Percentiles rank a stretch among this genome's conserved stretches.
These are phyloP conservation scores for Jaculus jaculus DNA, from an alignment of 2,113 vertebrate species.

Conservation along the genomic window DNA sequence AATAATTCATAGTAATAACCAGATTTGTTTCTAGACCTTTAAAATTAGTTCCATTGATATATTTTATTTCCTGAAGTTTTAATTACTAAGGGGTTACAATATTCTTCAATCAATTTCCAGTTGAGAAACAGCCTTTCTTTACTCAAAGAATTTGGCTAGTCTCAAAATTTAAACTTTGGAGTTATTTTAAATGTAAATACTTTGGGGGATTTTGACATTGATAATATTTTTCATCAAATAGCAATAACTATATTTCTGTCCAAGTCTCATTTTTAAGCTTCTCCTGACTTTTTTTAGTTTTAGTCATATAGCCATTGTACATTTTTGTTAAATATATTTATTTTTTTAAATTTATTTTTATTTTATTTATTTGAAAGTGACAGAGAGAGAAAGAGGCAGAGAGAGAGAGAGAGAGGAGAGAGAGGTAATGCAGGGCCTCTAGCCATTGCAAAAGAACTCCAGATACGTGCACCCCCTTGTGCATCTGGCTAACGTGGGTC, in stretches of 20 bases:
- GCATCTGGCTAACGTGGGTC: too few species aligned
- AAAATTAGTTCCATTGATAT: slow-evolving; percentile 1
- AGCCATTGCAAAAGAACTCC: too few species aligned
- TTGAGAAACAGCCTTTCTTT: not conserved
- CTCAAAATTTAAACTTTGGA: not conserved
- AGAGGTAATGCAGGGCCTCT: too few species aligned
- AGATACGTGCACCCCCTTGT: too few species aligned
- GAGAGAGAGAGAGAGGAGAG: too few species aligned
- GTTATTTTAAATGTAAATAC: slow-evolving; percentile 43
- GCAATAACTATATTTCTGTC: not conserved
- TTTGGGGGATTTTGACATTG: not conserved
- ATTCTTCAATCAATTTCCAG: not conserved
- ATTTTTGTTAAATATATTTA: not conserved
- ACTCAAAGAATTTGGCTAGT: not conserved
- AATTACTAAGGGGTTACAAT: slow-evolving; percentile 1
- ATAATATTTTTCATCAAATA: not conserved
- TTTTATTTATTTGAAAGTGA: too few species aligned
- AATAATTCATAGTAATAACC: slow-evolving; percentile 27
- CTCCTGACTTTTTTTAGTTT: not conserved
- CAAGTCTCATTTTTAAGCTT: not conserved
- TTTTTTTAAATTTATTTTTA: too few species aligned
- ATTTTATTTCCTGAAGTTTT: not conserved
- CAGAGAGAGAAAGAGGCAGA: too few species aligned
- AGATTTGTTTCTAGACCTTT: not conserved
- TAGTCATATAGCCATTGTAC: not conserved